Percentiles rank a stretch among this genome's conserved stretches.
Evolutionary conservation across 2,113 vertebrate genomes (phyloP).

Genomic region (Trematocara stigmaticum): DNA sequence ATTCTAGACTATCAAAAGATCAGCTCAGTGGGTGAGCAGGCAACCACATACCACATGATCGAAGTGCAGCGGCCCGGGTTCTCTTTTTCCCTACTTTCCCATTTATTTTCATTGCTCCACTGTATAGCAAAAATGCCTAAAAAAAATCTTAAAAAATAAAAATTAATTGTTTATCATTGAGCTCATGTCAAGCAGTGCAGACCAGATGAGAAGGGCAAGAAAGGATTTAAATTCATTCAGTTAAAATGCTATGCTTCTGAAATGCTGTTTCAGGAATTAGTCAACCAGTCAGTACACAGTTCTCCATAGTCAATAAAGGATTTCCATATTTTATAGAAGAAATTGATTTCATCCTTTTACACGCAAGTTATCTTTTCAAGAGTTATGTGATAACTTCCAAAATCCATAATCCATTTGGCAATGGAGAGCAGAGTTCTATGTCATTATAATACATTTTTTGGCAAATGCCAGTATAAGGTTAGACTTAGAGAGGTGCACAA

Average conservation of each 20-base stretch:
- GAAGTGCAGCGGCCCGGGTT: neutral
- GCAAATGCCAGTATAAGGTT: neutral
- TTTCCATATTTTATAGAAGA: neutral
- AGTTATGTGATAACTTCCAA: neutral
- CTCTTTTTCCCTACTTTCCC: neutral
- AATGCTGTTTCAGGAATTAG: neutral
- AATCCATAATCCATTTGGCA: neutral
- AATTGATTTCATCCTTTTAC: neutral
- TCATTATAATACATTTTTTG: neutral
- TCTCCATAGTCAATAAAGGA: neutral
- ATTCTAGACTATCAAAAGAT: neutral
- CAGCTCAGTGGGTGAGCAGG: neutral
- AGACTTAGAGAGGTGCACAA: neutral
- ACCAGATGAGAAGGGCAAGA: neutral
- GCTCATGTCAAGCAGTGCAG: neutral
- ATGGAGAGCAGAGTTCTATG: neutral
- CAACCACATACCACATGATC: neutral
- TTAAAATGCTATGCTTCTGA: neutral
- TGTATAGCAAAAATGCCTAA: neutral
- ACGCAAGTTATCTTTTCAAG: neutral
- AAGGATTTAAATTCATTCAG: neutral
- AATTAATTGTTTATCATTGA: neutral
- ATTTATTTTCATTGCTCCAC: neutral
- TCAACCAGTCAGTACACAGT: neutral
- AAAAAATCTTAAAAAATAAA: neutral